phyloP scores from a whole-genome alignment of 2,888 invertebrate species.

The Amorpha juglandis region DNA sequence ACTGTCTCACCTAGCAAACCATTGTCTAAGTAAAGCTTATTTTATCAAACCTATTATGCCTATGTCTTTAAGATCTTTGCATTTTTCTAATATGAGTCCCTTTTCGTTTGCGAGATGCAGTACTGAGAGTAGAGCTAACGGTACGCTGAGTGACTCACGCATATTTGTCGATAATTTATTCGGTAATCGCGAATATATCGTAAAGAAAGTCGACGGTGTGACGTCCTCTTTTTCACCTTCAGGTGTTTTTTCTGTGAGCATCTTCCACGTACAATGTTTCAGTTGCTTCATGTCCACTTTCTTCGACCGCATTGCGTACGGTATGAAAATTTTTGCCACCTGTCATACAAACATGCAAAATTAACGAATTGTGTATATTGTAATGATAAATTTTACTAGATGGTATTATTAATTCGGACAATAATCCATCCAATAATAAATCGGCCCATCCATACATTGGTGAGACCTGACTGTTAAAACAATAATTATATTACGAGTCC shows the following conservation, averaged over 20 bases:
- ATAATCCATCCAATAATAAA: too few species aligned
- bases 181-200: slow-evolving; percentile 85
- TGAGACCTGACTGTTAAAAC: too few species aligned
- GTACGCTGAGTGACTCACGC: slow-evolving; percentile 89
- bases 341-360: slow-evolving; percentile 49
- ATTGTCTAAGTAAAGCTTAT: slow-evolving; percentile 22
- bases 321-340: slow-evolving; percentile 89
- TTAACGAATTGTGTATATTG: not conserved
- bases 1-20: not conserved
- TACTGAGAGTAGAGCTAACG: slow-evolving; percentile 91
- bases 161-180: slow-evolving; percentile 84
- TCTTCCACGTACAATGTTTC: slow-evolving; percentile 89
- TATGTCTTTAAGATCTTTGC: slow-evolving; percentile 81
- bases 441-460: too few species aligned
- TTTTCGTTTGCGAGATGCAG: slow-evolving; percentile 94
- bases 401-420: too few species aligned
- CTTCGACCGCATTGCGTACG: slow-evolving; percentile 92
- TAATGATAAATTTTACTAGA: too few species aligned
- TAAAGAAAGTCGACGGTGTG: slow-evolving; percentile 78
- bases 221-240: slow-evolving; percentile 65
- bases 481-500: too few species aligned
- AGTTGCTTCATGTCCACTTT: slow-evolving; percentile 93
- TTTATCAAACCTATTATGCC: slow-evolving; percentile 58
- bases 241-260: slow-evolving; percentile 75
- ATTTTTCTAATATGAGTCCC: slow-evolving; percentile 82